phyloP scores from a whole-genome alignment of 1,140 invertebrate species.

The Ctenoplectra terminalis region DNA sequence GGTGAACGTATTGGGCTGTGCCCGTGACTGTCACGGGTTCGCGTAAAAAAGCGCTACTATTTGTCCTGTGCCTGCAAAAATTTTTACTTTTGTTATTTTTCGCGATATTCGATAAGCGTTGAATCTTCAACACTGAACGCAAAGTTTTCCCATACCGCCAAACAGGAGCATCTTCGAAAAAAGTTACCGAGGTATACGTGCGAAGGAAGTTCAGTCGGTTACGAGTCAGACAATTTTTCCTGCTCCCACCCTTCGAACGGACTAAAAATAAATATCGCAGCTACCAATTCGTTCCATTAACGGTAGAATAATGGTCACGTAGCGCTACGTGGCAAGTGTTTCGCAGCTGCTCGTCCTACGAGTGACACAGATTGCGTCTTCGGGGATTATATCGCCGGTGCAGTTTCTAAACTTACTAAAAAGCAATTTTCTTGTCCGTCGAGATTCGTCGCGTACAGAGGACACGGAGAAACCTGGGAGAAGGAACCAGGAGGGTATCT shows the following conservation, averaged over 20 bases:
- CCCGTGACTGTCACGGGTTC: too few species aligned
- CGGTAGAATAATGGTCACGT: slow-evolving; percentile 2
- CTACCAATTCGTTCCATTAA: background rate
- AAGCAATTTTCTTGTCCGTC: slow-evolving; percentile 32
- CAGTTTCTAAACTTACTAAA: slow-evolving; percentile 18
- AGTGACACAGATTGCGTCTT: slow-evolving; percentile 4
- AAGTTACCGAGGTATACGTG: too few species aligned
- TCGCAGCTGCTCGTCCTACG: background rate
- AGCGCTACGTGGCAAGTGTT: background rate
- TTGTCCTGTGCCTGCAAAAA: too few species aligned
- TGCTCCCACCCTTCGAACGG: too few species aligned
- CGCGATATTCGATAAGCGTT: too few species aligned
- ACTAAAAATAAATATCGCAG: background rate
- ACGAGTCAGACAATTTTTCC: background rate
- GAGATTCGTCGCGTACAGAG: background rate
- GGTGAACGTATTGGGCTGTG: too few species aligned
- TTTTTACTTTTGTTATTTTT: too few species aligned
- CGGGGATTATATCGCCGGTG: background rate
- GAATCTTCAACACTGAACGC: too few species aligned
- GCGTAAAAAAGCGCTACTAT: too few species aligned
- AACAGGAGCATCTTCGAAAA: too few species aligned
- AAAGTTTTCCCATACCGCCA: too few species aligned
- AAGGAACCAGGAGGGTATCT: background rate
- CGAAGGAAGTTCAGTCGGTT: too few species aligned
- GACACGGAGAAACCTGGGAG: background rate